These are phyloP conservation scores for Drosophila lacertosa DNA, from an alignment of 1,140 invertebrate genomes.

Conservation along the genomic window DNA sequence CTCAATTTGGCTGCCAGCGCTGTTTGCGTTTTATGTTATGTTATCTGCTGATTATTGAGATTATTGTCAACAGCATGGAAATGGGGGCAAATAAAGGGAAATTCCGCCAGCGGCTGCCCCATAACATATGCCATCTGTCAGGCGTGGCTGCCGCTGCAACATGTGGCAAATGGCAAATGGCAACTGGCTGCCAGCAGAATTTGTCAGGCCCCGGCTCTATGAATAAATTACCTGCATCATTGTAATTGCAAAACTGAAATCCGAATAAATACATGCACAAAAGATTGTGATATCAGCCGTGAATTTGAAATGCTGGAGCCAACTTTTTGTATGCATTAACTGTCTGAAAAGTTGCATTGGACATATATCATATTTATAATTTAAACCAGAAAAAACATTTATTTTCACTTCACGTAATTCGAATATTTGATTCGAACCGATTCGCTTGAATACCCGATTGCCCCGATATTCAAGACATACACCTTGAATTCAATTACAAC, in stretches of 20 bases:
- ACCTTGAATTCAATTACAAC: too few relatives aligned
- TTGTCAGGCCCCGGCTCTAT: slow-evolving; percentile 17
- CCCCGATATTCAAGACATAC: too few relatives aligned
- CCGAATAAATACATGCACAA: neutral
- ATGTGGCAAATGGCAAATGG: slow-evolving; percentile 12
- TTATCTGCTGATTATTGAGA: slow-evolving; percentile 56
- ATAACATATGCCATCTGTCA: slow-evolving; percentile 38
- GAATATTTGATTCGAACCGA: neutral
- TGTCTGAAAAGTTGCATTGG: too few relatives aligned
- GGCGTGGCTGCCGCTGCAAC: slow-evolving; percentile 9
- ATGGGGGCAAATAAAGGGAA: slow-evolving; percentile 14
- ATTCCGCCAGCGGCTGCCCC: neutral
- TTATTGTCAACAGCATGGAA: slow-evolving; percentile 60
- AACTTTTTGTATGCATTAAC: neutral
- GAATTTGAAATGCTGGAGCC: neutral
- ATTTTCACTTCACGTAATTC: too few relatives aligned
- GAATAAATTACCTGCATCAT: slow-evolving; percentile 37
- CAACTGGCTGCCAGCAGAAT: slow-evolving; percentile 5
- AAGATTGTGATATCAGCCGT: slow-evolving; percentile 5
- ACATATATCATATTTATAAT: too few relatives aligned
- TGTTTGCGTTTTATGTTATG: slow-evolving; percentile 16
- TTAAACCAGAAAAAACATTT: too few relatives aligned
- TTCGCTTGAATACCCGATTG: too few relatives aligned
- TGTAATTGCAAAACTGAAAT: slow-evolving; percentile 46
- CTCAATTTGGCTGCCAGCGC: slow-evolving; percentile 57